Percentiles rank a stretch among this genome's conserved stretches.
These are phyloP conservation scores for Sycophaga agraensis DNA, from an alignment of 1,140 invertebrate genomes.

Conservation along the genomic window DNA sequence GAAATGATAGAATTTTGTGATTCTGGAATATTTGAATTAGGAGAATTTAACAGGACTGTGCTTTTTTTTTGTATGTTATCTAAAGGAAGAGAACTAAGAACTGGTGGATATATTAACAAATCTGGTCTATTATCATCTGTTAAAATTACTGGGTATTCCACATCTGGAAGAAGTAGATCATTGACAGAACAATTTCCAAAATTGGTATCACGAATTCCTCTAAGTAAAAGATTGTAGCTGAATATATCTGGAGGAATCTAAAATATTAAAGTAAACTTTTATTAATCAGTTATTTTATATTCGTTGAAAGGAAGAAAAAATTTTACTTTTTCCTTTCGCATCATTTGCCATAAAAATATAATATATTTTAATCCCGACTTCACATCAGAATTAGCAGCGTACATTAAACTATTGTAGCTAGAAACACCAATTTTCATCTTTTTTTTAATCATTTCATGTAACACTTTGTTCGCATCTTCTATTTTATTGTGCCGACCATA, in stretches of 20 bases:
- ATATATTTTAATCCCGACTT: slow-evolving; percentile 78
- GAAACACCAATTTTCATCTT: slow-evolving; percentile 65
- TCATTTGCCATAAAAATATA: slow-evolving; percentile 81
- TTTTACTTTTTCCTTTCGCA: slow-evolving; percentile 53
- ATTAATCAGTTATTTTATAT: too few species aligned
- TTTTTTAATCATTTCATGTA: slow-evolving; percentile 79
- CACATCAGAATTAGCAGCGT: slow-evolving; percentile 78
- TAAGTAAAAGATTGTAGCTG: slow-evolving; percentile 80
- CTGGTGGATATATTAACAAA: slow-evolving; percentile 43
- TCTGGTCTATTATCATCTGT: slow-evolving; percentile 35
- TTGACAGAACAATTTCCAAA: slow-evolving; percentile 68
- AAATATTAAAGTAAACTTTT: neutral
- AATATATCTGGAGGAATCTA: slow-evolving; percentile 69
- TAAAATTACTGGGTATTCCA: slow-evolving; percentile 20
- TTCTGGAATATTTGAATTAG: neutral
- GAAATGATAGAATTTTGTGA: neutral
- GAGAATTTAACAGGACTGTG: neutral
- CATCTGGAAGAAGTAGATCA: slow-evolving; percentile 45
- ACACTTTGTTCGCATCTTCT: slow-evolving; percentile 73
- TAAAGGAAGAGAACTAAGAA: slow-evolving; percentile 31
- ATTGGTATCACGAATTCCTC: slow-evolving; percentile 76
- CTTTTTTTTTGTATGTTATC: slow-evolving; percentile 14
- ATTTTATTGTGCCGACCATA: slow-evolving; percentile 81
- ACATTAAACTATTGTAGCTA: slow-evolving; percentile 79
- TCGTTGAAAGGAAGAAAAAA: neutral